phyloP scores from a whole-genome alignment of 2,888 invertebrate species.

The Drymonia ruficornis region DNA sequence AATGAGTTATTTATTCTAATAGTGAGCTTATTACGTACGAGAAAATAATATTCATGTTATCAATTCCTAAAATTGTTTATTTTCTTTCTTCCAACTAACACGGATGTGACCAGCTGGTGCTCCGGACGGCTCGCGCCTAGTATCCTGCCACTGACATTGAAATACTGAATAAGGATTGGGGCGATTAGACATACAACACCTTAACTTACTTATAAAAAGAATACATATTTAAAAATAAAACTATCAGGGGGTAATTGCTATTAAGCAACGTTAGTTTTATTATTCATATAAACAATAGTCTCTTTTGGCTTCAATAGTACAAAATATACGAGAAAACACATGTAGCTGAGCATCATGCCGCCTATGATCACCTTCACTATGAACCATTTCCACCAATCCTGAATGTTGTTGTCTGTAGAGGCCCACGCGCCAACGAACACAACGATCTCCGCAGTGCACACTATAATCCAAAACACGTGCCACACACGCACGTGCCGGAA shows the following conservation, averaged over 20 bases:
- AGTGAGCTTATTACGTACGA: constrained; percentile 4
- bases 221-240: neutral
- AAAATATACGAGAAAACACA: constrained; percentile 87
- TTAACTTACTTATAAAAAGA: neutral
- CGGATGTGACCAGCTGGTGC: constrained; percentile 50
- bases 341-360: constrained; percentile 84
- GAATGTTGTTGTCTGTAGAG: constrained; percentile 73
- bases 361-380: constrained; percentile 86
- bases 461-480: constrained; percentile 87
- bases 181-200: neutral
- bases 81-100: constrained; percentile 33
- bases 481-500: constrained; percentile 89
- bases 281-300: constrained; percentile 74
- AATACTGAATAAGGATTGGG: constrained; percentile 21
- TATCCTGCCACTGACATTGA: constrained; percentile 37
- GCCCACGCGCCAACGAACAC: constrained; percentile 89
- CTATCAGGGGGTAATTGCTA: neutral
- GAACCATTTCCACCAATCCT: constrained; percentile 89
- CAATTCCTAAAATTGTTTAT: constrained; percentile 41
- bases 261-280: constrained; percentile 39
- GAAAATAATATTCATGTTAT: constrained; percentile 7
- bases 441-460: constrained; percentile 88
- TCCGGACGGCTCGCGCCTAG: constrained; percentile 16
- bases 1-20: neutral
- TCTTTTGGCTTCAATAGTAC: constrained; percentile 86